These are phyloP conservation scores for Strix aluco DNA, from an alignment of 2,113 vertebrate genomes.

Conservation along the genomic window DNA sequence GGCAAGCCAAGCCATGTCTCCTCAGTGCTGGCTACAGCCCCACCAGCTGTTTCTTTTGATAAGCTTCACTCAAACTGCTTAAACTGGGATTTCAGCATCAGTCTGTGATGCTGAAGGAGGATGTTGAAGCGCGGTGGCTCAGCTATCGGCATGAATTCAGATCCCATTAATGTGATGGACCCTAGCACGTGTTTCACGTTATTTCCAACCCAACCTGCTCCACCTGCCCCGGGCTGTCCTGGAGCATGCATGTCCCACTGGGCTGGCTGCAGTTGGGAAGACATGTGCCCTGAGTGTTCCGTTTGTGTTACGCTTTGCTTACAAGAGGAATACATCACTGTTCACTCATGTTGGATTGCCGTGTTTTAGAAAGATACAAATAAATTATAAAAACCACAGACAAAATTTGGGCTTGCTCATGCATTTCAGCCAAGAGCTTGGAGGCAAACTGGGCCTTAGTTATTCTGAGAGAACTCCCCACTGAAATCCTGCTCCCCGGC, in stretches of 20 bases:
- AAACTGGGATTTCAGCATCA: neutral
- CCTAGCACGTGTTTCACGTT: neutral
- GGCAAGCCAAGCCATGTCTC: neutral
- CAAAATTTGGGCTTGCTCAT: neutral
- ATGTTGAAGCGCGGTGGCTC: neutral
- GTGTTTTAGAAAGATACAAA: neutral
- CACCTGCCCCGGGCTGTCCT: neutral
- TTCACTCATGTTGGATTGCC: accelerated
- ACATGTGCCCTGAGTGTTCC: neutral
- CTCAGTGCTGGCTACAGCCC: accelerated
- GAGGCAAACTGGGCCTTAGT: neutral
- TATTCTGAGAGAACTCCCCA: neutral
- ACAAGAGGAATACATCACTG: neutral
- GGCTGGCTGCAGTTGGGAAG: neutral
- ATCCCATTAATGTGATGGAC: accelerated
- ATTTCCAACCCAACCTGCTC: neutral
- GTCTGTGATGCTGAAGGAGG: neutral
- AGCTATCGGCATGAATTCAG: neutral
- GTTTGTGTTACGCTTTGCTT: neutral
- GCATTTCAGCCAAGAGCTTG: neutral
- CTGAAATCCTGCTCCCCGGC: neutral
- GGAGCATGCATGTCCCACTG: accelerated
- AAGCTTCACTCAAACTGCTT: neutral
- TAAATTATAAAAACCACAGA: neutral
- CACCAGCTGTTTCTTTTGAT: neutral